Percentiles rank a stretch among this genome's conserved stretches.
Conservation (phyloP, 2,113 vertebrate species). For the Elephantulus edwardii region DNA sequence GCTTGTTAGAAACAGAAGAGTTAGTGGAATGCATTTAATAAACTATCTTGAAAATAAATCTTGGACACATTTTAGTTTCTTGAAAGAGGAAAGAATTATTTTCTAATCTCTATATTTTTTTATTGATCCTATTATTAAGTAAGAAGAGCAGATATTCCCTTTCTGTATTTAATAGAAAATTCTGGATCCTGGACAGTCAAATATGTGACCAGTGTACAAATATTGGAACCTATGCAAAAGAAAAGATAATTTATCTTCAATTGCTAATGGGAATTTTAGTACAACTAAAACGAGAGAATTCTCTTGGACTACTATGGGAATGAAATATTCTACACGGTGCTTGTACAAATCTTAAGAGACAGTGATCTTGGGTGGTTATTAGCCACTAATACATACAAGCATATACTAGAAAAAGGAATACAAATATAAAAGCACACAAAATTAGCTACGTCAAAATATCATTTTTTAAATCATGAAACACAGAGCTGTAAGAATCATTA, state of each 20-base stretch:
- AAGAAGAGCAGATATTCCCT: neutral
- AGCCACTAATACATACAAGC: neutral
- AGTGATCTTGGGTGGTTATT: neutral
- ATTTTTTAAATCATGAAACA: neutral
- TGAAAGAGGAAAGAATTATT: slow-evolving; percentile 15
- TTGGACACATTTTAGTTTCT: neutral
- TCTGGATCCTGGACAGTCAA: slow-evolving; percentile 1
- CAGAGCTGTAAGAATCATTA: neutral
- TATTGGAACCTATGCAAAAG: neutral
- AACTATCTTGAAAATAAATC: slow-evolving; percentile 40
- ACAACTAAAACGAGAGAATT: slow-evolving; percentile 21
- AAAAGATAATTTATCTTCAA: slow-evolving; percentile 1
- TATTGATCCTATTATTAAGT: neutral
- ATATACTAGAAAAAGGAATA: neutral
- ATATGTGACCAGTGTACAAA: neutral
- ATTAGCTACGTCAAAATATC: neutral
- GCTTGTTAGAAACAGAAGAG: neutral
- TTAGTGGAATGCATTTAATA: neutral
- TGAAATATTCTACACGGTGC: neutral
- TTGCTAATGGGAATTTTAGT: slow-evolving; percentile 20
- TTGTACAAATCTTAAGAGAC: neutral
- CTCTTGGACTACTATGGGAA: neutral
- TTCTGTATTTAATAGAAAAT: slow-evolving; percentile 1
- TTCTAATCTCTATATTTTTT: neutral
- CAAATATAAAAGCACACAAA: neutral